phyloP scores from a whole-genome alignment of 2,113 vertebrate genomes.

The Cavia porcellus region DNA sequence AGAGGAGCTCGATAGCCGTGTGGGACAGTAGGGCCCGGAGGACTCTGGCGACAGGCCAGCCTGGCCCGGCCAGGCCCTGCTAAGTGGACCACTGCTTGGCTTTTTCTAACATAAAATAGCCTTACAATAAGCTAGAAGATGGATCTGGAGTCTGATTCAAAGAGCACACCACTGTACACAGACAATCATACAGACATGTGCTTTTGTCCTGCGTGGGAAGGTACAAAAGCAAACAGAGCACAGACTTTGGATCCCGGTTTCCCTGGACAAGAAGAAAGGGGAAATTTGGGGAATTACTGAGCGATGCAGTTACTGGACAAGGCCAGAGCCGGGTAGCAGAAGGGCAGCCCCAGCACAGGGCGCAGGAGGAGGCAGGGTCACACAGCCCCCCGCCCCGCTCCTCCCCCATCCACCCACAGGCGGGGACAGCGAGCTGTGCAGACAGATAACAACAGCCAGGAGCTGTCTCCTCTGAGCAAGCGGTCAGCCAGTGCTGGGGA shows the following conservation, averaged over 20 bases:
- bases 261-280: not conserved
- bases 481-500: not conserved
- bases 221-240: not conserved
- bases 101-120: slow-evolving; percentile 17
- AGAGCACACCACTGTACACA: not conserved
- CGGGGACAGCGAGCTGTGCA: not conserved
- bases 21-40: not conserved
- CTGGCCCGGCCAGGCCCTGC: not conserved
- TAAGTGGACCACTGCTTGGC: not conserved
- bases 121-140: slow-evolving; percentile 21
- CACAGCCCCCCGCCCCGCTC: too few species aligned
- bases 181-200: not conserved
- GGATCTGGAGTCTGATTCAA: slow-evolving; percentile 22
- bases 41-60: slow-evolving; percentile 21
- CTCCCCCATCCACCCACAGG: not conserved
- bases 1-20: not conserved
- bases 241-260: not conserved
- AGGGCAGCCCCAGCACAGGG: not conserved
- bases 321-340: not conserved
- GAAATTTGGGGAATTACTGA: not conserved
- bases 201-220: not conserved
- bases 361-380: fast-evolving
- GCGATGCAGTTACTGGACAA: not conserved
- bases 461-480: not conserved
- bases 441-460: not conserved